Base-by-base conservation (phyloP, 2,113 vertebrate species). In the Chascanopsetta lugubris region DNA sequence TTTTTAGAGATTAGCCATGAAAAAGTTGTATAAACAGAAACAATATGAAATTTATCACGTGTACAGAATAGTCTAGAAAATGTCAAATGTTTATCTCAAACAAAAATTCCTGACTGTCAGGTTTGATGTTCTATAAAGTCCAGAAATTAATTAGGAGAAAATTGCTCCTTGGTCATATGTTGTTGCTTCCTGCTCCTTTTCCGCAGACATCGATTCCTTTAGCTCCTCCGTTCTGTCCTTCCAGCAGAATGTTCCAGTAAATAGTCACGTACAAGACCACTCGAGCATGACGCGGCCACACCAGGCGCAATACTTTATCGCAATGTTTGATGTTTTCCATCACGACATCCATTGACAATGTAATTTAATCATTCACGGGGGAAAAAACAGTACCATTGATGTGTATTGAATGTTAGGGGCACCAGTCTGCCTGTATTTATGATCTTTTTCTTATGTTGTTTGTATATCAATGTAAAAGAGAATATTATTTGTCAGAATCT, bases 381-480 rank as follows among this genome's bases (percentile, higher is more conserved):
- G 3, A 73, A 60, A 73, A 63, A 43, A 58, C 71, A 69, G 36
- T 79, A 77, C 63, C 79, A 58, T 80, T 77, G 67, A 73, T 88
- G 80, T 88, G 61, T 79, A 63, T 80, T 85, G 81, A 85, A 85
- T 89, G 81, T 87, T 74, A 18, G 55, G 72, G 79, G 61, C 49
- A 26, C 26, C 65, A 32, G 32, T 62, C 53, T 30, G 72, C 70
- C 69, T 69, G 30, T 90, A 89, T 91, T 87, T 88, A 89, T 87
- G 75, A 82, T 72, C 56, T 77, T 72, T n/a, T 83, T 86, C 34
- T 80, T 78, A 69, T 75, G 64, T 76, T 82, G 69, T 87, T 85
- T 88, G 82, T 88, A 79, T 88, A 82, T 82, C 55, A 6, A 56
- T 86, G 83, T 88, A 62, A 85, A 85, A 82, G 79, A 85, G 57